These are phyloP conservation scores for Erynnis tages DNA, from an alignment of 2,888 invertebrate species.

Conservation along the genomic window DNA sequence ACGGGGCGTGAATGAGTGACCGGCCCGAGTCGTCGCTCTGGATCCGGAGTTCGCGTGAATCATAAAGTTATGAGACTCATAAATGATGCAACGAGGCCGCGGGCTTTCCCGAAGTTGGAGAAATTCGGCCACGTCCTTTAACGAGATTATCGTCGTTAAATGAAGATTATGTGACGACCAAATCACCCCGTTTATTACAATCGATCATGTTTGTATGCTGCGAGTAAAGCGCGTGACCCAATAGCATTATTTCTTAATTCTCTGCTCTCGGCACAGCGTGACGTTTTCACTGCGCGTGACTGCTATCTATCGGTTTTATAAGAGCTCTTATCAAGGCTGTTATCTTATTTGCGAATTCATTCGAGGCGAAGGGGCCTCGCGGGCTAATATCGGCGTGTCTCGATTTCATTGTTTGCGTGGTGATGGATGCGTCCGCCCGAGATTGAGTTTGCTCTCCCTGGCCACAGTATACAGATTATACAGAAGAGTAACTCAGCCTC, in stretches of 20 bases:
- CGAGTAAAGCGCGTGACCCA: background rate
- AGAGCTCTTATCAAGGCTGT: slow-evolving; percentile 1
- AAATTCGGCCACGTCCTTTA: slow-evolving; percentile 47
- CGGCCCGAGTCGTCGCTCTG: slow-evolving; percentile 39
- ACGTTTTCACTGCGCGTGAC: slow-evolving; percentile 5
- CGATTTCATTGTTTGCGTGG: slow-evolving; percentile 62
- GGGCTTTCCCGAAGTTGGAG: slow-evolving; percentile 46
- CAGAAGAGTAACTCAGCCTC: no score
- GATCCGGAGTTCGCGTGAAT: slow-evolving; percentile 49
- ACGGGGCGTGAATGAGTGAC: slow-evolving; percentile 18
- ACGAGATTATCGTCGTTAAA: slow-evolving; percentile 33
- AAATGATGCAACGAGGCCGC: slow-evolving; percentile 45
- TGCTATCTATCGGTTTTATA: background rate
- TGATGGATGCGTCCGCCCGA: slow-evolving; percentile 62
- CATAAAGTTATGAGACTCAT: slow-evolving; percentile 46
- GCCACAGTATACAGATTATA: no score
- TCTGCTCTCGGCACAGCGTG: background rate
- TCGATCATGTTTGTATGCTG: background rate
- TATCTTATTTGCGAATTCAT: slow-evolving; percentile 9
- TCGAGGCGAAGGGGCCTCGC: slow-evolving; percentile 33
- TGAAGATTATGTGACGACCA: slow-evolving; percentile 2
- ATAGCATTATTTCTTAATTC: background rate
- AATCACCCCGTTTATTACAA: background rate
- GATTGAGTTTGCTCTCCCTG: slow-evolving; percentile 56
- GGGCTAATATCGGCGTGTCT: slow-evolving; percentile 57